Evolutionary conservation across 1,140 invertebrate genomes (phyloP), one percentile per base, ranked within the genome.

Genomic region (Lysiphlebus fabarum): DNA sequence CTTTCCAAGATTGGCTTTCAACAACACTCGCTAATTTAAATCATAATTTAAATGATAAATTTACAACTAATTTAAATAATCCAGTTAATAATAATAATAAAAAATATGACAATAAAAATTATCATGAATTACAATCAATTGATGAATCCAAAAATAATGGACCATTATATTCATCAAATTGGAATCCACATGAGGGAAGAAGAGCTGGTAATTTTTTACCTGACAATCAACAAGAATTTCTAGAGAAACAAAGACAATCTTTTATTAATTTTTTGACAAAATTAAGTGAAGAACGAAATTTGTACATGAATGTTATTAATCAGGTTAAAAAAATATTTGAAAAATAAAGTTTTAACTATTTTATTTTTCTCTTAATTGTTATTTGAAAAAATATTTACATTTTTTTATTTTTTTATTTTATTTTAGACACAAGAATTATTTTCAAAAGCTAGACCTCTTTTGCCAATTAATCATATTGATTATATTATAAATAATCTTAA

Each of bases 1-100:
- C 66, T 36, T 69, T 73, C 53, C 67, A 67, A 42, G 47, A 65
- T 17, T 71, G 70, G 71, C 50, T 73, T 0, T 58, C 2, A 34
- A 36, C 60, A 53, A 10, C 49, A 41, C 14, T 26, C 38, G 12
- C 38, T 3, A 54, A 42, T 10, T 51, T 47, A 37, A 48, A 44
- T 58, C 14, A 42, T 47, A 49, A 59, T 33, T n/a, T 11, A 41
- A n/a, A 56, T 53, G 4, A 50, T 7, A 12, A 10, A 33, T 36
- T 17, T 12, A 17, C 37, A 14, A 3, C 6, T 12, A 11, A 41
- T 44, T 11, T 17, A 43, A 12, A 12, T 37, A 36, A 40, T 33
- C 34, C 40, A 7, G 41, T 56, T 26, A 17, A 12, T 14, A 56
- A 36, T 38, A 38, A 42, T 44, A 26, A 26, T 6, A 56, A 34